Evolutionary conservation across 2,797 vertebrate genomes (phyloP).

Genomic region (Cirrhinus molitorella): DNA sequence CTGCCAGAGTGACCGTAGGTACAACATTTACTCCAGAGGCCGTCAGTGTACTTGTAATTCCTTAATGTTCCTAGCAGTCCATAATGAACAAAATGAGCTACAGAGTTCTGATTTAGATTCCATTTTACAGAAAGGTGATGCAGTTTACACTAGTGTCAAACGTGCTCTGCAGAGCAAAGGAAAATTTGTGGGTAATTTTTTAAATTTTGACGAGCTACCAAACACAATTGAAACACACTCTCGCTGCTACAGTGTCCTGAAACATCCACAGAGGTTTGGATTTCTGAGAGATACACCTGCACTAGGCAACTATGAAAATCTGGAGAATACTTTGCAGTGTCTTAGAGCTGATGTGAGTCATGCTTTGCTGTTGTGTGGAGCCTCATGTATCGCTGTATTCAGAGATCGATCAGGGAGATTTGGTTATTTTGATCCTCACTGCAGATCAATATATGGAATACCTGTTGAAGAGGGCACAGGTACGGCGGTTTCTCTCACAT

Average conservation of each 20-base stretch:
- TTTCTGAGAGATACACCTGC: conserved; percentile 5
- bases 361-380: neutral
- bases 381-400: conserved; percentile 8
- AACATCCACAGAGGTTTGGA: conserved; percentile 19
- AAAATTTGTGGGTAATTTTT: neutral
- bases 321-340: neutral
- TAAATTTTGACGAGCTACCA: conserved; percentile 16
- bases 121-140: conserved; percentile 9
- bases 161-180: neutral
- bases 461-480: neutral
- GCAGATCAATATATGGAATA: too few species aligned
- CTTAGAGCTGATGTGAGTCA: conserved; percentile 1
- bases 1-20: conserved; percentile 3
- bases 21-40: neutral
- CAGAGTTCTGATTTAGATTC: neutral
- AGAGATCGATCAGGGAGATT: conserved; percentile 14
- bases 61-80: conserved; percentile 18
- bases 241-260: neutral
- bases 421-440: conserved; percentile 32
- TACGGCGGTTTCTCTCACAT: conserved; percentile 40
- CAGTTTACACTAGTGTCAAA: conserved; percentile 10
- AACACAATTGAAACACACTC: neutral
- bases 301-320: neutral
- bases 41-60: conserved; percentile 36
- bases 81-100: neutral